These are phyloP conservation scores for Saturnia pavonia DNA, from an alignment of 2,888 invertebrate species.

Conservation along the genomic window DNA sequence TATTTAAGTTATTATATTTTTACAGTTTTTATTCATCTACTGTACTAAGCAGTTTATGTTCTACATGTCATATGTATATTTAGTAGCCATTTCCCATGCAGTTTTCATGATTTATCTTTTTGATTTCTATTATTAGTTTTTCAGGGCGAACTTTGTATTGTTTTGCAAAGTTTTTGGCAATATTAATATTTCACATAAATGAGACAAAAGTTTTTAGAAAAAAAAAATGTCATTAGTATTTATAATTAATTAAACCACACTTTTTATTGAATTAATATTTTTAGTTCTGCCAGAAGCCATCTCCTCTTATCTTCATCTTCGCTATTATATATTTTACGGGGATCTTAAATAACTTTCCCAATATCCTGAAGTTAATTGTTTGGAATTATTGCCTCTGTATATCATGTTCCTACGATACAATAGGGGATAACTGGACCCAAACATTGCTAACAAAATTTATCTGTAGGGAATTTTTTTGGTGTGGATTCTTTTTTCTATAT, in stretches of 20 bases:
- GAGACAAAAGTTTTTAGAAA: no score
- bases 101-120: background rate
- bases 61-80: no score
- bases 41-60: no score
- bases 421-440: slow-evolving; percentile 12
- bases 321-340: slow-evolving; percentile 11
- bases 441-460: slow-evolving; percentile 28
- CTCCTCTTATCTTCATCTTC: slow-evolving; percentile 3
- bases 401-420: slow-evolving; percentile 26
- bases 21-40: no score
- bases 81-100: no score
- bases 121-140: background rate
- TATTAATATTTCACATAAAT: background rate
- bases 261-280: background rate
- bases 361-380: slow-evolving; percentile 23
- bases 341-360: slow-evolving; percentile 17
- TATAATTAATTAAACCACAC: background rate
- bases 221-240: no score
- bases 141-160: background rate
- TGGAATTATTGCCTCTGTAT: slow-evolving; percentile 22
- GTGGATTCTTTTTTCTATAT: background rate
- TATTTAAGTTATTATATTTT: no score
- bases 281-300: background rate
- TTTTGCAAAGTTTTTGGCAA: background rate
- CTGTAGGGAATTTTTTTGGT: background rate